Base-by-base conservation (phyloP, 2,113 vertebrate genomes). In the Dryoscopus gambensis region DNA sequence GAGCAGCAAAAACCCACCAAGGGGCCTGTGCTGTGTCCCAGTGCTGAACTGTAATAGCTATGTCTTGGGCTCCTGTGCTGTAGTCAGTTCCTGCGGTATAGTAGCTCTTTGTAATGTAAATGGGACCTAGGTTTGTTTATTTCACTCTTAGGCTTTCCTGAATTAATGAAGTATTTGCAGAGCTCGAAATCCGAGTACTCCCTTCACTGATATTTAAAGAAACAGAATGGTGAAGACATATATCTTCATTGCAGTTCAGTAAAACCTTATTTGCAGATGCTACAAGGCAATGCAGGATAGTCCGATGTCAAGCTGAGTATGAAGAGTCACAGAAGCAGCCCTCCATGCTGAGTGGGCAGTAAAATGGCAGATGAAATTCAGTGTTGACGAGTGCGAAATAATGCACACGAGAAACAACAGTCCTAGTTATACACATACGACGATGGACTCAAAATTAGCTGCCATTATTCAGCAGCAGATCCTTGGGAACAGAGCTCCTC, bases 91-190 rank as follows among this genome's bases (percentile, higher is more conserved):
- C 91, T 95, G 59, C 40, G 9, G 90, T 44, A 86, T 39, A 91
- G 95, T 87, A 88, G 56, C 89, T 94, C 94, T 96, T 96, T 90
- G 89, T 94, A 95, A 94, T 94, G 90, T 95, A 97, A 94, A 95
- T 95, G 85, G 90, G 22, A 89, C 71, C 63, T 71, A 70, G 83
- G 92, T 93, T 94, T 96, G 83, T 96, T 95, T 91, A 92, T 93
- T 96, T 95, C 93, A 95, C 75, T 96, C 84, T 55, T 77, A 92
- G 86, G 53, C 85, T 95, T 95, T 96, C 87, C 71, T 93, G 93
- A 93, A 93, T 96, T 96, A 96, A 96, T 89, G 95, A 93, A 95
- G 90, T 95, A 94, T 88, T 87, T 90, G 92, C 71, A 70, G 55
- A 82, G 63, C 71, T 96, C 1, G 0, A 10, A 88, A 70, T 90